A percentile compares a stretch with the other conserved stretches of the same genome.
phyloP scores from a whole-genome alignment of 2,888 invertebrate species.

The Dorcus hopei region DNA sequence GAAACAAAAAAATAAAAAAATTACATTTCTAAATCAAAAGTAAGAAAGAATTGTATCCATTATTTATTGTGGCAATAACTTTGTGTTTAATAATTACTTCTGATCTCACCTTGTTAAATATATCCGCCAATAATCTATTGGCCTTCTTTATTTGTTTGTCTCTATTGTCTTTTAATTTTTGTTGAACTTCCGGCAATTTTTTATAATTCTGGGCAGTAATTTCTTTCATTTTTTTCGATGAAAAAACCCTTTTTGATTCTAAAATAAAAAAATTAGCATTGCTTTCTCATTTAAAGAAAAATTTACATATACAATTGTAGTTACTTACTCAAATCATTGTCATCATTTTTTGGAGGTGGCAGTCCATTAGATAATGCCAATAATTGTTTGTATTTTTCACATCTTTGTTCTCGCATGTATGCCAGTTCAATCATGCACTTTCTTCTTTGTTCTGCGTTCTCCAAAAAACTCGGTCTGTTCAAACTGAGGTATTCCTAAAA shows the following conservation, averaged over 20 bases:
- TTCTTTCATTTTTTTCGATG: constrained; percentile 59
- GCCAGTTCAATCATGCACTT: constrained; percentile 51
- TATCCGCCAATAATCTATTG: constrained; percentile 71
- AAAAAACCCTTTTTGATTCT: constrained; percentile 53
- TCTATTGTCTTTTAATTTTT: constrained; percentile 60
- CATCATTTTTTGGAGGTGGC: constrained; percentile 15
- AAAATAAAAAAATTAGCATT: constrained; percentile 18
- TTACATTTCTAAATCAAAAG: neutral
- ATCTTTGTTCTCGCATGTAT: constrained; percentile 48
- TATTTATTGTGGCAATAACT: neutral
- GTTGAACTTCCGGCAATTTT: constrained; percentile 68
- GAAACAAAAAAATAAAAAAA: constrained; percentile 37
- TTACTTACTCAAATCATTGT: constrained; percentile 16
- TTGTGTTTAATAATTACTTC: too few relatives aligned
- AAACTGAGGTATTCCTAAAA: constrained; percentile 67
- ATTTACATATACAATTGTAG: neutral
- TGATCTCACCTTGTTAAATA: constrained; percentile 67
- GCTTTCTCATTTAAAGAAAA: constrained; percentile 1
- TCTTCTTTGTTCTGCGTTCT: constrained; percentile 55
- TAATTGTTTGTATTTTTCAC: constrained; percentile 48
- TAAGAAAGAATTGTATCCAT: too few relatives aligned
- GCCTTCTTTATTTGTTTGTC: constrained; percentile 56
- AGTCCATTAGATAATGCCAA: constrained; percentile 44
- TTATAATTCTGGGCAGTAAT: constrained; percentile 63
- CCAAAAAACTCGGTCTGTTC: constrained; percentile 70